A percentile compares a stretch with the other conserved stretches of the same genome.
These are phyloP conservation scores for Octopus sinensis DNA, from an alignment of 1,140 invertebrate species.

Conservation along the genomic window DNA sequence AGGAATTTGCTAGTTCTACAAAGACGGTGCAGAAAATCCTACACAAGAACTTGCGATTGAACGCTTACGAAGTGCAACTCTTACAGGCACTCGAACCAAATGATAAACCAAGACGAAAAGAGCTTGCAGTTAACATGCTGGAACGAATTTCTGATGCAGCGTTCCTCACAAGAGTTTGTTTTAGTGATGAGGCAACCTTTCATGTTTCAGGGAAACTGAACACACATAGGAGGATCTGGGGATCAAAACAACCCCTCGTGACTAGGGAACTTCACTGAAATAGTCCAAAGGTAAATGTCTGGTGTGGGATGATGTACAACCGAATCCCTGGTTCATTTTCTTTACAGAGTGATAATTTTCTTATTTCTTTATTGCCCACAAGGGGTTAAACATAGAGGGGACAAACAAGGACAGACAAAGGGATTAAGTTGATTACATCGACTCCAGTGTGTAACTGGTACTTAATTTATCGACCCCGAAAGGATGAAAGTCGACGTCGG, in stretches of 20 bases:
- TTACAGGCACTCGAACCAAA: background rate
- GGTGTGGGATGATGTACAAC: background rate
- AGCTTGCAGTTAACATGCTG: slow-evolving; percentile 7
- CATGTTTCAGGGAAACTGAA: slow-evolving; percentile 7
- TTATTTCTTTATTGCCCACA: background rate
- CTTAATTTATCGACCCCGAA: too few species aligned
- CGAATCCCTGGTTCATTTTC: background rate
- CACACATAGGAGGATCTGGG: background rate
- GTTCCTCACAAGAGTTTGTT: background rate
- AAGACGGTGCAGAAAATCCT: background rate
- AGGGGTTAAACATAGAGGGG: too few species aligned
- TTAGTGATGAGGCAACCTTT: slow-evolving; percentile 1
- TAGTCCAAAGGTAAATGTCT: slow-evolving; percentile 5
- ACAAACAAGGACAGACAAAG: too few species aligned
- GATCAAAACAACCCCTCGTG: background rate
- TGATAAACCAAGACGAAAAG: slow-evolving; percentile 7
- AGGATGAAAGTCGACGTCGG: too few species aligned
- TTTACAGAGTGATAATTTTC: background rate
- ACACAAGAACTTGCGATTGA: background rate
- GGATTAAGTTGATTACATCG: too few species aligned
- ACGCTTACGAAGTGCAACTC: slow-evolving; percentile 1
- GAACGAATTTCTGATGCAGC: background rate
- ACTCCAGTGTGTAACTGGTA: too few species aligned
- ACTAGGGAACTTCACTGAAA: background rate
- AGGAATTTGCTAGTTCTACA: background rate